phyloP scores from a whole-genome alignment of 2,113 vertebrate genomes.

The Orcinus orca region DNA sequence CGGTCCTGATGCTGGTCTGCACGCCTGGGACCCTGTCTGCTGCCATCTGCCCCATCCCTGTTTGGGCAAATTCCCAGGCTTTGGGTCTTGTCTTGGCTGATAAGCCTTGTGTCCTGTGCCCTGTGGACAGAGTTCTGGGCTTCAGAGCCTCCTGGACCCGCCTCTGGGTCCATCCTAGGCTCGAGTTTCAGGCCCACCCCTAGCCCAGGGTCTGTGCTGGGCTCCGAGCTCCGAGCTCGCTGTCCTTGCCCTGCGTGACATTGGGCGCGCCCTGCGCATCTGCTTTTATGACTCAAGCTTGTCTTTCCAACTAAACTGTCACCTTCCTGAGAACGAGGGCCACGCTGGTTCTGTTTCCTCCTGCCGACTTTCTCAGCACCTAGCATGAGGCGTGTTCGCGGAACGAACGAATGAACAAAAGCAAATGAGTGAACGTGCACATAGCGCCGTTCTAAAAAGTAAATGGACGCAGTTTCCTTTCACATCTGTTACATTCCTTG shows the following conservation, averaged over 20 bases:
- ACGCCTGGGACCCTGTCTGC: fast-evolving
- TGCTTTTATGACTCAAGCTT: too few relatives aligned
- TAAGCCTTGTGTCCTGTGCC: not conserved
- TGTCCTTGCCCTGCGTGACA: fast-evolving
- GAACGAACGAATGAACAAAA: not conserved
- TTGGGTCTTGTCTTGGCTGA: not conserved
- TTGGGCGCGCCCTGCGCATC: fast-evolving
- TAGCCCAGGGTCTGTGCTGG: fast-evolving
- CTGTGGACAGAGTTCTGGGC: not conserved
- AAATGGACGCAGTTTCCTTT: not conserved
- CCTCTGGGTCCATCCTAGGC: not conserved
- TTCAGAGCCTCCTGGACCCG: not conserved
- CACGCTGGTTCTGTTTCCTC: fast-evolving
- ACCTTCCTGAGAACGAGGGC: not conserved
- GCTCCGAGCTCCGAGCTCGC: not conserved
- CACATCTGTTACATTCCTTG: not conserved
- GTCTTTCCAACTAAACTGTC: not conserved
- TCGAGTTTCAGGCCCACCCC: too few relatives aligned
- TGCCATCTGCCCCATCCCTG: not conserved
- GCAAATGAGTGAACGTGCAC: not conserved
- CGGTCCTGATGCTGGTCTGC: not conserved
- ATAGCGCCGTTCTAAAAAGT: not conserved
- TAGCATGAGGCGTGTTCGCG: not conserved
- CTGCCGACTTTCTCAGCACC: not conserved
- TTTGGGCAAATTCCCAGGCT: not conserved